Evolutionary conservation across 2,797 vertebrate genomes (phyloP).

Genomic region (Adelosebastes latens): DNA sequence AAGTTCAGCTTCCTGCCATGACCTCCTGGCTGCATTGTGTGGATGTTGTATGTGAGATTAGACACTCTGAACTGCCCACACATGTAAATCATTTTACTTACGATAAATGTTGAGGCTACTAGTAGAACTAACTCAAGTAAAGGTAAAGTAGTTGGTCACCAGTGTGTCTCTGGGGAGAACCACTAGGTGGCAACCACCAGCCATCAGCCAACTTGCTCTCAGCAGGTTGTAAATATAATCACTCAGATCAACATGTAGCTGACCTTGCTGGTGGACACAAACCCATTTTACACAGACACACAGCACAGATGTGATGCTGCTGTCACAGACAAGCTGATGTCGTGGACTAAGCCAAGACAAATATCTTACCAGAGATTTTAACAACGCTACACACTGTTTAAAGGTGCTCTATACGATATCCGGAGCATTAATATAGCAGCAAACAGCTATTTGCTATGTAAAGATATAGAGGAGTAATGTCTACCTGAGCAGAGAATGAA

Average conservation of each 20-base stretch:
- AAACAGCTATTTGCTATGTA: too few species aligned
- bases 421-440: too few species aligned
- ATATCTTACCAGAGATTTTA: neutral
- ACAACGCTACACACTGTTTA: neutral
- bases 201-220: neutral
- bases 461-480: too few species aligned
- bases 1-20: neutral
- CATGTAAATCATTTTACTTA: neutral
- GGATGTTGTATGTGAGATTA: neutral
- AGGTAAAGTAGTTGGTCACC: neutral
- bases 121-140: neutral
- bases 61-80: neutral
- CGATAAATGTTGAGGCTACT: neutral
- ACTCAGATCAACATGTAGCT: neutral
- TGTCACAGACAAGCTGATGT: neutral
- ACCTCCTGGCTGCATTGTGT: neutral
- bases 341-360: neutral
- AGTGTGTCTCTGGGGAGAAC: neutral
- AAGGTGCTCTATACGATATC: neutral
- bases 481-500: too few species aligned
- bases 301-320: neutral
- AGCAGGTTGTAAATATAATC: neutral
- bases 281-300: neutral
- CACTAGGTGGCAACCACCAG: constrained; percentile 40
- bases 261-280: constrained; percentile 10